Conservation (phyloP, 64 coral and sea anemone species). For the Montipora foliosa region DNA sequence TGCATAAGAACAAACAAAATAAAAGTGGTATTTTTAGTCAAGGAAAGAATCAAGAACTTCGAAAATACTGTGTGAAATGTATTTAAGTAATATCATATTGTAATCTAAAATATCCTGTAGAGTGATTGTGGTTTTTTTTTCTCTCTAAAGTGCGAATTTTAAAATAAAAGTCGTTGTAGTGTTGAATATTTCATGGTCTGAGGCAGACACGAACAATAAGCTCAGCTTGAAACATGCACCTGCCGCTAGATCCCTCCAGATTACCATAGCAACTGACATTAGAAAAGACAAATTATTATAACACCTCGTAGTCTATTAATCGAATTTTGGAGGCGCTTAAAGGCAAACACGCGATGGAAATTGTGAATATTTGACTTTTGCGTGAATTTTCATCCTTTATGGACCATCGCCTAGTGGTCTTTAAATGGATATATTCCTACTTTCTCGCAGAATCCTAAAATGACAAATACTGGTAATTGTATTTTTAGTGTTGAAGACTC, state of each 20-base stretch:
- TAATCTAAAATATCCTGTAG: too few species aligned
- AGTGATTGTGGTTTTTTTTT: neutral
- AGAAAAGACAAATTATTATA: conserved; percentile 21
- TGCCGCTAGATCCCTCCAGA: neutral
- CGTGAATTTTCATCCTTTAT: too few species aligned
- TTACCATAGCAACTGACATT: conserved; percentile 16
- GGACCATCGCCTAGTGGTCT: too few species aligned
- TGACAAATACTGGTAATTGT: neutral
- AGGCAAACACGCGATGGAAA: neutral
- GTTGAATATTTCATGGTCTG: neutral
- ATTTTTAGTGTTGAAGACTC: neutral
- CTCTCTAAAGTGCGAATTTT: neutral
- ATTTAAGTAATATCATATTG: too few species aligned
- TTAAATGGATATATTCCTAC: too few species aligned
- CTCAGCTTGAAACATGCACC: conserved; percentile 1
- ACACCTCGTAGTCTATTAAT: neutral
- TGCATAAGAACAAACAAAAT: too few species aligned
- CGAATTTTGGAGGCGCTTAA: neutral
- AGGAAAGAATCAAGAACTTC: too few species aligned
- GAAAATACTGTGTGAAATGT: too few species aligned
- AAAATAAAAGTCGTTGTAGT: neutral
- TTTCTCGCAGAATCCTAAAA: neutral
- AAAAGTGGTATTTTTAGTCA: too few species aligned
- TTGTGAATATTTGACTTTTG: too few species aligned
- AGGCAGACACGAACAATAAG: neutral